Evolutionary conservation across 2,797 vertebrate species (phyloP).

Genomic region (Chaenodraco wilsoni): DNA sequence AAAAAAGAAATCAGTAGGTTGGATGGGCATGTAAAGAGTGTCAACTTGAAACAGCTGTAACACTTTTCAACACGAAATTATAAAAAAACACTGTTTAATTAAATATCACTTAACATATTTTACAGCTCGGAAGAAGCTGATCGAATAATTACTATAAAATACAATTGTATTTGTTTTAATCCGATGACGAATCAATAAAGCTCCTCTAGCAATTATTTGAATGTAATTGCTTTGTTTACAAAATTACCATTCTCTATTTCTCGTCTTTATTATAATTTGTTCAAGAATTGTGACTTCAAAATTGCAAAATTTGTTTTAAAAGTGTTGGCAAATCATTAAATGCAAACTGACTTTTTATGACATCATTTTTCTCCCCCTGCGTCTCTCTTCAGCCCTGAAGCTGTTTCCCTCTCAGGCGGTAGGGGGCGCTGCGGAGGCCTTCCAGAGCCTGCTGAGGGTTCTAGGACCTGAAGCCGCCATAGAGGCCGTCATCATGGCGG

Average conservation of each 20-base stretch:
- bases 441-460: constrained; percentile 83
- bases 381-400: constrained; percentile 51
- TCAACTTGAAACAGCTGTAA: neutral
- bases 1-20: neutral
- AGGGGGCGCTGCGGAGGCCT: constrained; percentile 61
- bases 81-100: no score
- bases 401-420: constrained; percentile 53
- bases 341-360: no score
- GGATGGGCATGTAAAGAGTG: neutral
- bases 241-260: neutral
- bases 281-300: no score
- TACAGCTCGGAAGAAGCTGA: neutral
- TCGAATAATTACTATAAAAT: no score
- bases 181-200: neutral
- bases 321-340: no score
- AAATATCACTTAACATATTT: no score
- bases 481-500: constrained; percentile 81
- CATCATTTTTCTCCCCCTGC: neutral
- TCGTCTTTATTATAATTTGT: no score
- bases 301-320: no score
- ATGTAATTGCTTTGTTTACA: neutral
- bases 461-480: constrained; percentile 87
- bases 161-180: no score
- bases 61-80: no score
- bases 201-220: neutral